Evolutionary conservation across 2,888 invertebrate species (phyloP), one percentile per base, ranked within the genome.

Genomic region (Dasysyrphus albostriatus): DNA sequence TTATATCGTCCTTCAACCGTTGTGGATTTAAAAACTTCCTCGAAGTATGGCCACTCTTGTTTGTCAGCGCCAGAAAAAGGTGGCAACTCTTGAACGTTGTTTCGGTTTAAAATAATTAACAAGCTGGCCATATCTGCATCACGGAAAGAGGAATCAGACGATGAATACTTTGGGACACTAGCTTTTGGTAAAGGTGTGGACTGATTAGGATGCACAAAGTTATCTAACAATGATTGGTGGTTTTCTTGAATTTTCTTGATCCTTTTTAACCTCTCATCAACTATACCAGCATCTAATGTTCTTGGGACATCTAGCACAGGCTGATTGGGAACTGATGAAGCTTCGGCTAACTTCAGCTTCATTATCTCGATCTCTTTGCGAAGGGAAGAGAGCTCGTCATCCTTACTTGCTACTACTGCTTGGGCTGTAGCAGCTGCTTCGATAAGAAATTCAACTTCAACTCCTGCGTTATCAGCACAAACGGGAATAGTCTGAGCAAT

Each of bases 391-490:
- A 76, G 2, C 44, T 76, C 58, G 29, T 56, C 39, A 19, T 76
- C 65, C 19, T 67, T 76, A n/a, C 49, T 54, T 14, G 75, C 44
- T 12, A 42, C 63, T 14, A 24, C 56, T 8, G 56, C 75, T 47
- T 75, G 75, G 44, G 65, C 75, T 3, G 44, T 44, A 9, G 19
- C 47, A 37, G 75, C 56, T 44, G 65, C 65, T 49, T 67, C 67
- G 12, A 51, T 51, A 8, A 67, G 69, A 19, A 47, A 7, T 10
- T 37, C 51, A 47, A 44, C 9, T 32, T 63, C n/a, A 5, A 42
- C 8, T 5, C 44, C 44, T 5, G 14, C 12, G 42, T 44, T 39
- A 39, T 37, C 3, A 54, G 51, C 16, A 39, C 4, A n/a, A 19
- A 14, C 42, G 65, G 8, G 4, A 16, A n/a, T 16, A 42, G 24